Evolutionary conservation across 2,113 vertebrate species (phyloP), one percentile per base, ranked within the genome.

Genomic region (Eurypyga helias): DNA sequence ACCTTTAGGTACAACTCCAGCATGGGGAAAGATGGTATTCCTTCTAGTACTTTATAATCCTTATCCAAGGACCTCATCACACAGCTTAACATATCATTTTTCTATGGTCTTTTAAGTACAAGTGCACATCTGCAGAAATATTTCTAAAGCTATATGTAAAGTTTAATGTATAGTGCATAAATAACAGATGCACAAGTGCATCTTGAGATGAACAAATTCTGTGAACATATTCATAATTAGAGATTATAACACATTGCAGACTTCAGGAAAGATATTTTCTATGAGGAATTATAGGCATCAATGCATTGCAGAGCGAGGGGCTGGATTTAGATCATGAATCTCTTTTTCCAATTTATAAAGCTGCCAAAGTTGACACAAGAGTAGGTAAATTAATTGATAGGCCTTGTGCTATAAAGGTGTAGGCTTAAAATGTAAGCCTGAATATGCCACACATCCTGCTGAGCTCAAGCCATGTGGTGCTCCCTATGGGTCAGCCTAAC

Each of bases 161-260:
- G 94, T 97, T 96, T 97, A 97, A 96, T 90, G 94, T 95, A 95
- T 96, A 93, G 91, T 97, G 93, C 92, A 97, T 97, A 97, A 97
- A 97, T 97, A 96, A 95, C 96, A 97, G 96, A 97, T 95, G 96
- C 93, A 96, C 93, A 96, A 97, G 95, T 97, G 92, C 97, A 89
- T 97, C 96, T 97, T 97, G 94, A 95, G 95, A 97, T 96, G 94
- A 97, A 94, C 89, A 97, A 97, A 95, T 96, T 97, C 87, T 97
- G 94, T 95, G 94, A 96, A 81, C 96, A 97, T 97, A 97, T 97
- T 97, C 96, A 96, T 97, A 97, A 97, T 97, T 97, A 97, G 95
- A 96, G 94, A 97, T 97, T 94, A 97, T 96, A 97, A 97, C 94
- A 96, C 96, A 96, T 92, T 95, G 96, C 95, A 97, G 96, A 96